These are phyloP conservation scores for Phylloscopus whistleri DNA, from an alignment of 2,113 vertebrate species.

Conservation along the genomic window DNA sequence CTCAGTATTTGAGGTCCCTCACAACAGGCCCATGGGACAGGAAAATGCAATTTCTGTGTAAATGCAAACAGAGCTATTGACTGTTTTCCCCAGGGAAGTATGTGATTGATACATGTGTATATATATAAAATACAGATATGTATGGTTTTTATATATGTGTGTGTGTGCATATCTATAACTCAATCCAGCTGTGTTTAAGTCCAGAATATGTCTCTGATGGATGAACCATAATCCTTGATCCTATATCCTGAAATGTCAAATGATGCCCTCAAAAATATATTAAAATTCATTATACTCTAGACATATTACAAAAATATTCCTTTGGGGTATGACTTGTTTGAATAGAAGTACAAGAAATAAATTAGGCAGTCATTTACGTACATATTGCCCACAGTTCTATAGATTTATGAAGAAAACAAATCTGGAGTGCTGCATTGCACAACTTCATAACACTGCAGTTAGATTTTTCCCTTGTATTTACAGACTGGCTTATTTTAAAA, in stretches of 20 bases:
- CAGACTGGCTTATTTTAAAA: conserved; percentile 17
- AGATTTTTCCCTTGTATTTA: conserved; percentile 13
- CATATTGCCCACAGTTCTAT: neutral
- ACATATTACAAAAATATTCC: neutral
- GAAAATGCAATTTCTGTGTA: conserved; percentile 17
- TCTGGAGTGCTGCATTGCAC: conserved; percentile 35
- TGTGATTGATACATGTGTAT: neutral
- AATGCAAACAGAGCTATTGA: neutral
- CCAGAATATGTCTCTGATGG: neutral
- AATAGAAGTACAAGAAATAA: conserved; percentile 8
- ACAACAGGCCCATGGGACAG: neutral
- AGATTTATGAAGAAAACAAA: conserved; percentile 36
- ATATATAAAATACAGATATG: neutral
- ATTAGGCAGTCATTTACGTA: neutral
- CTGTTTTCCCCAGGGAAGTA: neutral
- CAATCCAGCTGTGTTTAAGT: neutral
- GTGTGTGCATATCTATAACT: neutral
- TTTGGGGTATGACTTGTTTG: neutral
- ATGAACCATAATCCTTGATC: neutral
- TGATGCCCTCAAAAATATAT: neutral
- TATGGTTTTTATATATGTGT: neutral
- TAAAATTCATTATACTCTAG: neutral
- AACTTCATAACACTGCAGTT: neutral
- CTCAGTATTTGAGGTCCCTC: neutral
- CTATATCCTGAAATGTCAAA: neutral